phyloP scores from a whole-genome alignment of 2,797 vertebrate species.

The Urosaurus nigricauda region DNA sequence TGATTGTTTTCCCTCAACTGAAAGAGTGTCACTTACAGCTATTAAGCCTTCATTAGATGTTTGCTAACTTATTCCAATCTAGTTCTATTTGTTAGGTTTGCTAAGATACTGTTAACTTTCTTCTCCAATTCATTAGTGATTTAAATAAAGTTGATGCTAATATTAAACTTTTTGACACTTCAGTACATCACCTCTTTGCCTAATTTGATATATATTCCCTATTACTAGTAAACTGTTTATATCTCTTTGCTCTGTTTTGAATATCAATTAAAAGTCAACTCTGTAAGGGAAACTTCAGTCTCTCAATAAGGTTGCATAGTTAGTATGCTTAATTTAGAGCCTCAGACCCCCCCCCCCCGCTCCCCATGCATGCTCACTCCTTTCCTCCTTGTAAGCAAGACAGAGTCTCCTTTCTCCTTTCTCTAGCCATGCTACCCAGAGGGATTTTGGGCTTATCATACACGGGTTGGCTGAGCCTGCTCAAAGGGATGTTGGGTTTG shows the following conservation, averaged over 20 bases:
- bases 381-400: no score
- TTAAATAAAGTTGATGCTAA: slow-evolving; percentile 6
- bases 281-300: not conserved
- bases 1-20: not conserved
- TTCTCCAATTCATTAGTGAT: slow-evolving; percentile 35
- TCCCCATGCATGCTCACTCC: no score
- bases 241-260: slow-evolving; percentile 1
- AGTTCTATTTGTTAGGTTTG: slow-evolving; percentile 16
- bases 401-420: no score
- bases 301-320: slow-evolving; percentile 12
- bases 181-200: slow-evolving; percentile 21
- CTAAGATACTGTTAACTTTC: not conserved
- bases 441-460: no score
- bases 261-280: not conserved
- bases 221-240: slow-evolving; percentile 27
- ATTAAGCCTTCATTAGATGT: slow-evolving; percentile 15
- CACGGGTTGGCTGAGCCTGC: no score
- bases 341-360: not conserved
- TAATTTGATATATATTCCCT: slow-evolving; percentile 25
- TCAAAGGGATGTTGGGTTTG: no score
- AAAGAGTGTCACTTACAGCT: slow-evolving; percentile 22
- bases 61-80: slow-evolving; percentile 26
- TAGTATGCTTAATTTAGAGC: not conserved
- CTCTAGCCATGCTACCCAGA: no score
- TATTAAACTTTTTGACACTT: not conserved